Conservation (phyloP, 2,797 vertebrate genomes). For the Acrossocheilus wenchowensis region DNA sequence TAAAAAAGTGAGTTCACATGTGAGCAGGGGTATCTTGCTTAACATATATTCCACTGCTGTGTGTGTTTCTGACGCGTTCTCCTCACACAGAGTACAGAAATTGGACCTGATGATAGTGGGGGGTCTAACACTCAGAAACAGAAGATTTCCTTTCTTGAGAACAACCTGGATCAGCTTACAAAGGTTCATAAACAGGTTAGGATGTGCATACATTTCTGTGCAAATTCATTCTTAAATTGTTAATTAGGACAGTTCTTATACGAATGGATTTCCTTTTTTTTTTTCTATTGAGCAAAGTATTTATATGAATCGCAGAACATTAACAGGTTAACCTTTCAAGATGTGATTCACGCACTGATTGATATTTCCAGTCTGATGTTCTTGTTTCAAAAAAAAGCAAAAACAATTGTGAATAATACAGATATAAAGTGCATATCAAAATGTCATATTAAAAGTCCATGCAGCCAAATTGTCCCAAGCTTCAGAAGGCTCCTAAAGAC, state of each 20-base stretch:
- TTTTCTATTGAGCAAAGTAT: neutral
- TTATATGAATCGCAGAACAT: neutral
- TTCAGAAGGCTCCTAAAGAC: too few species aligned
- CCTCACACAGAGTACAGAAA: constrained; percentile 82
- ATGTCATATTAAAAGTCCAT: too few species aligned
- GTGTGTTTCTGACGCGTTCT: neutral
- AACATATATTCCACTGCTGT: neutral
- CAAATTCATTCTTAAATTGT: neutral
- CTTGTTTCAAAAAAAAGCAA: neutral
- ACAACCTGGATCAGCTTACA: constrained; percentile 97
- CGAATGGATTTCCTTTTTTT: neutral
- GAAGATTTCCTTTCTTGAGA: constrained; percentile 98
- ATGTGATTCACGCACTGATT: neutral
- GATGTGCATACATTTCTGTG: neutral
- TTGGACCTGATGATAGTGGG: constrained; percentile 89
- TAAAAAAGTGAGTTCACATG: constrained; percentile 85
- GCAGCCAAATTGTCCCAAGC: too few species aligned
- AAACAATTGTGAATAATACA: neutral
- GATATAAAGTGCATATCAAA: neutral
- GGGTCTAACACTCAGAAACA: constrained; percentile 94
- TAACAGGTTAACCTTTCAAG: neutral
- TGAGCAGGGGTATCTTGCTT: neutral
- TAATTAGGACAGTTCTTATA: neutral
- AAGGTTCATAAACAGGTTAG: constrained; percentile 97
- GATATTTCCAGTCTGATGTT: neutral